Percentiles rank a stretch among this genome's conserved stretches.
Conservation (phyloP, 2,113 vertebrate genomes). For the Struthio camelus region DNA sequence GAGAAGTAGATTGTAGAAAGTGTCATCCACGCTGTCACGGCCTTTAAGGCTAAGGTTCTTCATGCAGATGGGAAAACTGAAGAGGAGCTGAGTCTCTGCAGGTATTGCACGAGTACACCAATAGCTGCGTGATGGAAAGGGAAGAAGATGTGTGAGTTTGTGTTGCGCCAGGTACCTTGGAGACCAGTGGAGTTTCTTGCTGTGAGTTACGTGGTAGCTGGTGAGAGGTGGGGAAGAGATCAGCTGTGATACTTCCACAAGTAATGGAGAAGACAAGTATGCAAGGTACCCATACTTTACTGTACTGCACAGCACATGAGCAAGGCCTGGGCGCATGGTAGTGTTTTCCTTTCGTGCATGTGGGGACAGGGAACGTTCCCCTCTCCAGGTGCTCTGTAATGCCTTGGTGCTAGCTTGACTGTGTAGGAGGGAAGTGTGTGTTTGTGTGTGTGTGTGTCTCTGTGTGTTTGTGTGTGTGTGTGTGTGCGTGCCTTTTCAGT, state of each 20-base stretch:
- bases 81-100: background rate
- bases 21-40: background rate
- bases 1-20: background rate
- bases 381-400: too few species aligned
- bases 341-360: background rate
- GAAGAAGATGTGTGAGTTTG: background rate
- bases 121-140: background rate
- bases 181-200: background rate
- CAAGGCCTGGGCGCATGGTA: rapidly evolving
- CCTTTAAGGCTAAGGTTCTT: background rate
- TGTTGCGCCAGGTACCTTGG: background rate
- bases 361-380: background rate
- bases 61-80: background rate
- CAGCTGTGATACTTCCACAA: background rate
- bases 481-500: background rate
- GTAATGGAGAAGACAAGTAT: background rate
- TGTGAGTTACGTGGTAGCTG: background rate
- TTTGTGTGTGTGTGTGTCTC: background rate
- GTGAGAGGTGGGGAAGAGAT: background rate
- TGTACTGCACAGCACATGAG: background rate
- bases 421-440: background rate
- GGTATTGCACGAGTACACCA: rapidly evolving
- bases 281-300: background rate
- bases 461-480: background rate
- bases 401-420: background rate